phyloP scores from a whole-genome alignment of 2,888 invertebrate species.

The Scaptomyza parva region DNA sequence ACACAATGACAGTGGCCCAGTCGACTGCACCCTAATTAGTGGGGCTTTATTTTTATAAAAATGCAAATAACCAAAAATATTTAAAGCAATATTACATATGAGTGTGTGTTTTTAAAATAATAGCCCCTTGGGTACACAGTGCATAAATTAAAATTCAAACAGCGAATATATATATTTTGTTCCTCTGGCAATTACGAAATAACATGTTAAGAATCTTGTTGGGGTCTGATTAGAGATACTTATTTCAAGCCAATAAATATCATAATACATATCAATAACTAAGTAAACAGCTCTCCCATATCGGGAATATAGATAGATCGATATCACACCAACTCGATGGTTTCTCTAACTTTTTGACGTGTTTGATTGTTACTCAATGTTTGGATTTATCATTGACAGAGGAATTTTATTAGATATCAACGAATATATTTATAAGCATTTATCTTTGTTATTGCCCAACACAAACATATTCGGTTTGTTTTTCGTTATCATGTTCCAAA shows the following conservation, averaged over 20 bases:
- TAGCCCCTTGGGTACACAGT: background rate
- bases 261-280: too few species aligned
- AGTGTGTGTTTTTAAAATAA: background rate
- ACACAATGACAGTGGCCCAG: conserved; percentile 27
- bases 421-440: too few species aligned
- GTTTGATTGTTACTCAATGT: too few species aligned
- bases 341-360: too few species aligned
- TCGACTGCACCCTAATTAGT: conserved; percentile 70
- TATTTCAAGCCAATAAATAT: background rate
- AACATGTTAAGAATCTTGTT: background rate
- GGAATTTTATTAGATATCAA: too few species aligned
- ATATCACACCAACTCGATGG: too few species aligned
- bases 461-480: background rate
- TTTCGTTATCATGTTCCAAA: conserved; percentile 20
- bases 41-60: conserved; percentile 45
- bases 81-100: conserved; percentile 7
- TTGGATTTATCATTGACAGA: too few species aligned
- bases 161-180: background rate
- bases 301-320: too few species aligned
- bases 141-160: background rate
- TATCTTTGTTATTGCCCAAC: background rate
- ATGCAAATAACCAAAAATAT: conserved; percentile 32
- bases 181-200: background rate
- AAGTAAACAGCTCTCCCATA: too few species aligned
- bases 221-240: background rate